Evolutionary conservation across 2,888 invertebrate genomes (phyloP).

Genomic region (Fabriciana adippe): DNA sequence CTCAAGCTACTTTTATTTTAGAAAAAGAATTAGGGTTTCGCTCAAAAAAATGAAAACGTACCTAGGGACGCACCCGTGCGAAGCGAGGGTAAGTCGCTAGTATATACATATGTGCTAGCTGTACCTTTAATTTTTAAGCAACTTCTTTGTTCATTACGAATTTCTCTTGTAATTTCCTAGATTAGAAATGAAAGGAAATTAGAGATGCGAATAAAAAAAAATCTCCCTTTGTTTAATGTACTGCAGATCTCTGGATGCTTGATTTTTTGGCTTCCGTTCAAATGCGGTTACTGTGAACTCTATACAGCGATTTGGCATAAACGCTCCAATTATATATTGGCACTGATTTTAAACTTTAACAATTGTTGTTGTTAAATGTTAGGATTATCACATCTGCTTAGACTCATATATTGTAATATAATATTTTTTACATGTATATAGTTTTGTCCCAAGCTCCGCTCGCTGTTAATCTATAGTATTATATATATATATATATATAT

Average conservation of each 20-base stretch:
- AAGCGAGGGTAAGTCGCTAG: too few species aligned
- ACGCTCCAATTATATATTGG: conserved; percentile 23
- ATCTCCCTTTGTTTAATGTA: conserved; percentile 9
- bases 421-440: neutral
- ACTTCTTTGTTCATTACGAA: too few species aligned
- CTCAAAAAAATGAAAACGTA: too few species aligned
- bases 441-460: too few species aligned
- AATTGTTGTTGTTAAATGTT: conserved; percentile 3
- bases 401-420: too few species aligned
- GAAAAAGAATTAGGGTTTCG: too few species aligned
- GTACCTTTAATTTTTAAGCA: too few species aligned
- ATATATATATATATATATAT: too few species aligned
- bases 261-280: conserved; percentile 25
- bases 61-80: too few species aligned
- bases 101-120: too few species aligned
- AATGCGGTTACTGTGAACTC: conserved; percentile 18
- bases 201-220: neutral
- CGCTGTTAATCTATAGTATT: too few species aligned
- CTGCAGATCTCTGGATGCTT: conserved; percentile 18
- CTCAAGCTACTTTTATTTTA: too few species aligned
- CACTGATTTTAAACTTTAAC: neutral
- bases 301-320: conserved; percentile 24
- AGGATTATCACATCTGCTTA: neutral
- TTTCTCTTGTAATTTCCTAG: neutral
- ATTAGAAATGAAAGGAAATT: neutral